Base-by-base conservation (phyloP, 2,888 invertebrate species). In the Hydropsyche betteni region DNA sequence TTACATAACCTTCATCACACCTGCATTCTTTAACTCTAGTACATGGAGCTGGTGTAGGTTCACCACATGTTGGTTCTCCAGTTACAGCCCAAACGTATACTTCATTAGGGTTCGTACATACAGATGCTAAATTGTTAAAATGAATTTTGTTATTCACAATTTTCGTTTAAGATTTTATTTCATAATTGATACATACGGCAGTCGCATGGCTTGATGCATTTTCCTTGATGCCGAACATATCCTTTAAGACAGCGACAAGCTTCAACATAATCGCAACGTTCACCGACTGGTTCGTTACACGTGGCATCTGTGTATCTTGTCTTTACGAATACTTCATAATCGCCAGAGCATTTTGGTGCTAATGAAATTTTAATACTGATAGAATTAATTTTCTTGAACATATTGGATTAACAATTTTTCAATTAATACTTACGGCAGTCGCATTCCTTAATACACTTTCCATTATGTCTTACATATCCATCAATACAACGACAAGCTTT, bases 351-450 rank as follows among this genome's bases (percentile, higher is more conserved):
- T 44, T 69, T 69, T 69, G 38, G 8, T n/a, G 69, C 69, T 69
- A 14, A 44, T 38, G 1, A 24, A 24, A 24, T 24, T 24, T 24
- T 24, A 2, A 2, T 24, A 24, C 1, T 24, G 2, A 24, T 24
- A 24, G 24, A 24, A 24, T 24, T 1, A 24, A 24, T 24, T 24
- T 24, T 24, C 24, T 24, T 24, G 24, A 24, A 24, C 2, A 2
- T 2, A 24, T 24, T 2, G 2, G 2, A 24, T 24, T 24, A 24
- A 24, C 1, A 24, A 55, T 55, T 7, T n/a, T 55, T 2, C 12
- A 16, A 4, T 55, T 6, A 50, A 50, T 24, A 70, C 70, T 70
- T 38, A 70, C 70, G 70, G 36, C 70, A 70, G 12, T 70, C 70
- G 34, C 70, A 70, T 24, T 51, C 10, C 34, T 70, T 70, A 33